Evolutionary conservation across 2,888 invertebrate species (phyloP), one percentile per base, ranked within the genome.

Genomic region (Thalpophila matura): DNA sequence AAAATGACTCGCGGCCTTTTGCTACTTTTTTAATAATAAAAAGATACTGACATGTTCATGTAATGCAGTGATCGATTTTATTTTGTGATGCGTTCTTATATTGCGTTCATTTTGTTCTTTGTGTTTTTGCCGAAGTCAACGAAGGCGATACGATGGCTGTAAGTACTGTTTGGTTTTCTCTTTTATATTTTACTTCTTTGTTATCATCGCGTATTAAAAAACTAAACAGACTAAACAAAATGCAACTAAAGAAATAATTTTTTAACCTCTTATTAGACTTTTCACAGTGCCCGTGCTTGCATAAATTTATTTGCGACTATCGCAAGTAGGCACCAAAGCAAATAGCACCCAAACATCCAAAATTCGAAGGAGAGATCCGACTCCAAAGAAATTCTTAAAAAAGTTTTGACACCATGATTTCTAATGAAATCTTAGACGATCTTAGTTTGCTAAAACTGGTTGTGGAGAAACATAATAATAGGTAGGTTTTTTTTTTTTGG

Each of bases 71-170:
- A 72, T 75, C 60, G 59, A 75, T 80, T 74, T 82, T 80, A 79
- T 73, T 83, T 85, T 90, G 91, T 91, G 89, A 94, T 94, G 94
- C 94, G 92, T 86, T 90, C 80, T 86, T 91, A 86, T 88, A 79
- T 90, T 87, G 90, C 90, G 89, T 85, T 93, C 86, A 83, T 93
- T 91, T 90, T 93, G 81, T 93, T 94, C 82, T 93, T 94, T 91
- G 92, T 95, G 90, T 93, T 94, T 90, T 89, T 94, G 75, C 91
- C 92, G 65, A 89, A 87, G 80, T 89, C 92, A 7, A 85, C 90
- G 50, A 86, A 93, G 82, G 94, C 91, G 79, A 94, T 95, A 83
- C 91, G 94, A 89, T 95, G 95, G 95, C 82, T 94, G 94, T 94
- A 88, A 94, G 95, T 95, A 92, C 71, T 27, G 31, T 35, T 66